Evolutionary conservation across 2,797 vertebrate species (phyloP).

Genomic region (Atherinosoma microstoma): DNA sequence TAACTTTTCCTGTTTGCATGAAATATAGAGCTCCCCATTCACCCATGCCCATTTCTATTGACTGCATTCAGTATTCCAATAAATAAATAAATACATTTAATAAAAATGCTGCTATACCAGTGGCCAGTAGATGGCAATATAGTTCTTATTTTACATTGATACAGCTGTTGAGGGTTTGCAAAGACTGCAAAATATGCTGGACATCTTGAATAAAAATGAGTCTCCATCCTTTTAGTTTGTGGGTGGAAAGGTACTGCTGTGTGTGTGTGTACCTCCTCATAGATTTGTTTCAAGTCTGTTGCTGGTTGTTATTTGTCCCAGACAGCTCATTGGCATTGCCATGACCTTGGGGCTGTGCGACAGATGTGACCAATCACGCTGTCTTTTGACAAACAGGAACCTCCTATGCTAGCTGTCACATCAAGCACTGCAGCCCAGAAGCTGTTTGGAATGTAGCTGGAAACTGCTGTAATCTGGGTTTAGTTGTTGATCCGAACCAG

Average conservation of each 20-base stretch:
- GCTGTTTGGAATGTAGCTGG: conserved; percentile 28
- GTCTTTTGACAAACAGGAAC: conserved; percentile 37
- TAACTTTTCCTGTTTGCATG: conserved; percentile 48
- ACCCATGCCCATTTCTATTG: conserved; percentile 45
- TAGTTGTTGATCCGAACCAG: conserved; percentile 30
- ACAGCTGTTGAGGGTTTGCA: conserved; percentile 47
- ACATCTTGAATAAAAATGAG: conserved; percentile 13
- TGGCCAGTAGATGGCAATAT: conserved; percentile 69
- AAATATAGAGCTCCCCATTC: conserved; percentile 46
- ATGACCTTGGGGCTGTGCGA: conserved; percentile 40
- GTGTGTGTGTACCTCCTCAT: conserved; percentile 4
- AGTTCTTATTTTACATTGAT: conserved; percentile 55
- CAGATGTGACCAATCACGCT: conserved; percentile 48
- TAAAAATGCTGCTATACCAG: conserved; percentile 64
- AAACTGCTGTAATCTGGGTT: conserved; percentile 27
- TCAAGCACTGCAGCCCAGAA: conserved; percentile 43
- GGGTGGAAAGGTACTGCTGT: conserved; percentile 29
- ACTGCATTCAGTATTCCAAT: conserved; percentile 25
- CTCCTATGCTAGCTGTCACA: conserved; percentile 22
- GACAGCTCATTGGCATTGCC: conserved; percentile 48
- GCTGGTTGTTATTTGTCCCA: conserved; percentile 36
- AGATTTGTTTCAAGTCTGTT: conserved; percentile 15
- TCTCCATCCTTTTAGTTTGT: background rate
- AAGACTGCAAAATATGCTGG: conserved; percentile 36
- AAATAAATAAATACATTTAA: conserved; percentile 15